Evolutionary conservation across 2,888 invertebrate species (phyloP), one percentile per base, ranked within the genome.

Genomic region (Zygothrica quintamaculata): DNA sequence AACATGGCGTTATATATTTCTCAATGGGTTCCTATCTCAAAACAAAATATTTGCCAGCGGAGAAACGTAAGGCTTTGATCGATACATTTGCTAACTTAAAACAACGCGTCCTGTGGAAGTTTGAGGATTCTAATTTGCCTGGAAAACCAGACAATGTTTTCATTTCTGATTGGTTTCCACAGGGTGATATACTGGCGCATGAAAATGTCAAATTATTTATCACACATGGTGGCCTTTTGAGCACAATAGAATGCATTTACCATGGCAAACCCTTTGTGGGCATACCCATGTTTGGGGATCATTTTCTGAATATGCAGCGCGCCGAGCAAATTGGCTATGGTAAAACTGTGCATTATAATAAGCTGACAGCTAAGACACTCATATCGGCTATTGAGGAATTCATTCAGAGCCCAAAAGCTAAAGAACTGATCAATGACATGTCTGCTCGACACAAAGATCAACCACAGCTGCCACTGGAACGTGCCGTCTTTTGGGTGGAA

Each of bases 271-370:
- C 92, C 0, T 77, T 92, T n/a, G 75, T 93, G n/a, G 92, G 92
- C 1, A 90, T 93, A 42, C 93, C 93, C 0, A 87, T 93, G 11
- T 92, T 92, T 56, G 92, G 89, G 0, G 93, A 93, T 81, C 93
- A 93, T 76, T 89, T 90, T 50, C 66, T 91, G 11, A 93, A 93
- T 64, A 92, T 92, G 87, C 89, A 82, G 0, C 89, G 89, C 7
- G 91, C 92, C 1, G 90, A 88, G 50, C 64, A 75, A 2, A 78
- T 85, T 39, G 93, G 92, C 1, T 91, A 89, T 74, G 92, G 90
- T 0, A 65, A 90, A 1, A 81, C 68, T 1, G 73, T 92, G 0
- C 80, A 89, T 33, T 90, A 89, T 33, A 61, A 77, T 1, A 75
- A 85, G 0, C 40, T 92, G 1, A 91, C 84, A 0, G 84, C 89